Evolutionary conservation across 1,140 invertebrate genomes (phyloP).

Genomic region (Leguminivora glycinivorella): DNA sequence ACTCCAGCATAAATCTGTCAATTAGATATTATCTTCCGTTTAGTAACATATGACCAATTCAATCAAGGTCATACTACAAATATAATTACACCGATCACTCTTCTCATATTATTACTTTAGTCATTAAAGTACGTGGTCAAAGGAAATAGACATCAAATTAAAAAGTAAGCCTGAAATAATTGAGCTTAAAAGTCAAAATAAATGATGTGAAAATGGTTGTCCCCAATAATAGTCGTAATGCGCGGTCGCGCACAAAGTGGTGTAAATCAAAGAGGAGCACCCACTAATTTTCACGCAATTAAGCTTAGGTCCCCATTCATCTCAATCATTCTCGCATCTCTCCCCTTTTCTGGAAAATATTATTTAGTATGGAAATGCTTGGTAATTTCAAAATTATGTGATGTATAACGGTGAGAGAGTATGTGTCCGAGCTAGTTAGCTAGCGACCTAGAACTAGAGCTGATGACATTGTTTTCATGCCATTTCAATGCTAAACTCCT

Average conservation of each 20-base stretch:
- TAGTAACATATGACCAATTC: too few relatives aligned
- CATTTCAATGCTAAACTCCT: too few relatives aligned
- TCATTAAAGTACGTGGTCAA: too few relatives aligned
- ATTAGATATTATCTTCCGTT: too few relatives aligned
- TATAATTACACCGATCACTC: too few relatives aligned
- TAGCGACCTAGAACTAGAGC: too few relatives aligned
- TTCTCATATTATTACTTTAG: too few relatives aligned
- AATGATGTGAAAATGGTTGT: not conserved
- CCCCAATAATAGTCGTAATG: constrained; percentile 2
- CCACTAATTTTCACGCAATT: constrained; percentile 28
- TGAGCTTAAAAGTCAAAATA: not conserved
- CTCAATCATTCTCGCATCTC: constrained; percentile 22
- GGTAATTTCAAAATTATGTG: not conserved
- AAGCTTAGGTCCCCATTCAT: constrained; percentile 27
- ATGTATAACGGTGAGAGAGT: not conserved
- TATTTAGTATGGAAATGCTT: not conserved
- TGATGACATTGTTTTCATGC: too few relatives aligned
- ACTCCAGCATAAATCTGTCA: too few relatives aligned
- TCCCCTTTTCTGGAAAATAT: constrained; percentile 15
- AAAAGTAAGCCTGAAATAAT: not conserved
- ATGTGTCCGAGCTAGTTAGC: too few relatives aligned
- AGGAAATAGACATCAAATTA: too few relatives aligned
- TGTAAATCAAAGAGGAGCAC: constrained; percentile 12
- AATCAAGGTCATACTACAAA: too few relatives aligned
- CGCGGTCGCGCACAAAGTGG: constrained; percentile 15